These are phyloP conservation scores for Urocolius indicus DNA, from an alignment of 2,113 vertebrate species.

Conservation along the genomic window DNA sequence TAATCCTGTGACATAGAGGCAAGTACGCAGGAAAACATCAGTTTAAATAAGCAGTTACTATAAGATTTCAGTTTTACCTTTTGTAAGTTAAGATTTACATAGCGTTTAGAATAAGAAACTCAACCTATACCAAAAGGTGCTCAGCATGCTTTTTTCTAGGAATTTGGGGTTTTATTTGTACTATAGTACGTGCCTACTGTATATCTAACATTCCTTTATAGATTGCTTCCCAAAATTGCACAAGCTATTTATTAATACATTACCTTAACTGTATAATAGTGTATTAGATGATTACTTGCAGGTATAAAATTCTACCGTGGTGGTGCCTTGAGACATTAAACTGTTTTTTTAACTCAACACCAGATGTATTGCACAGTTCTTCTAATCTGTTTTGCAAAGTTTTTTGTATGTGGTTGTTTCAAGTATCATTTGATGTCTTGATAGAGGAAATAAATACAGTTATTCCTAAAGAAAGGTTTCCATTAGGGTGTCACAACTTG, in stretches of 20 bases:
- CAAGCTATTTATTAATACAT: slow-evolving; percentile 73
- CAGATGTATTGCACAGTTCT: slow-evolving; percentile 67
- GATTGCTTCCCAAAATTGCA: slow-evolving; percentile 78
- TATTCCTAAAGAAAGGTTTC: slow-evolving; percentile 23
- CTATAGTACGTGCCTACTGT: slow-evolving; percentile 82
- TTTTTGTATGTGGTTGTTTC: slow-evolving; percentile 60
- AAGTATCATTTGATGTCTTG: slow-evolving; percentile 46
- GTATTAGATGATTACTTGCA: slow-evolving; percentile 72
- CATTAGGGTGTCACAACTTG: slow-evolving; percentile 27
- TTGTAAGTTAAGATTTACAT: slow-evolving; percentile 78
- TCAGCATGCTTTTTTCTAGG: slow-evolving; percentile 85
- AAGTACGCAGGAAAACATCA: slow-evolving; percentile 29
- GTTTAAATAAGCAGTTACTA: slow-evolving; percentile 59
- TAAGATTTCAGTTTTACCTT: slow-evolving; percentile 71
- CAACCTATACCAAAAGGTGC: slow-evolving; percentile 82
- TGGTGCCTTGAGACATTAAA: slow-evolving; percentile 89
- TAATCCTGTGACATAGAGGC: slow-evolving; percentile 68
- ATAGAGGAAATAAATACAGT: slow-evolving; percentile 21
- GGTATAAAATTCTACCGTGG: slow-evolving; percentile 79
- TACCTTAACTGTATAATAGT: slow-evolving; percentile 68
- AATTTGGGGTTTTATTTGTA: slow-evolving; percentile 79
- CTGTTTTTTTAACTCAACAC: slow-evolving; percentile 74
- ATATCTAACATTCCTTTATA: slow-evolving; percentile 81
- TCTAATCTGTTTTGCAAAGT: slow-evolving; percentile 54
- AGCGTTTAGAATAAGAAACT: slow-evolving; percentile 75